Base-by-base conservation (phyloP, 1,140 invertebrate species). In the Zaprionus tsacasi region DNA sequence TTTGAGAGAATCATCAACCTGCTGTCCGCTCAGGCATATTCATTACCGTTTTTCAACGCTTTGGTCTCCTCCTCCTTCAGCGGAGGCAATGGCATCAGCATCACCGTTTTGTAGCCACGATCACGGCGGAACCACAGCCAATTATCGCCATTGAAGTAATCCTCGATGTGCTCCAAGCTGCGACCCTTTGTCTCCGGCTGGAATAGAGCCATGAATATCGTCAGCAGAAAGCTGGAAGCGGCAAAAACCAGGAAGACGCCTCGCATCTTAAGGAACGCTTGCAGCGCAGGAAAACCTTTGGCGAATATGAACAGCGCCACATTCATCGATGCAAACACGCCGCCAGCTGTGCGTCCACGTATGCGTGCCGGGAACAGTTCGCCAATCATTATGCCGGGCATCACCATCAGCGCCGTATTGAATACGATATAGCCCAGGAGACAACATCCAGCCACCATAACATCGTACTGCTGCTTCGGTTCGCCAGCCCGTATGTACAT, bases 141-240 rank as follows among this genome's bases (percentile, higher is more conserved):
- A 76, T 95, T 95, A 13, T 94, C 91, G 70, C 95, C 94, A 78
- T 95, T 93, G 85, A 96, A 96, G 88, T 96, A 96, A 91, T 96
- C 95, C 92, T 96, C 96, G 68, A 98, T 97, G 93, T 98, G 95
- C 67, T 96, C 94, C 61, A 97, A 93, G 2, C 94, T 95, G 72
- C 95, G 95, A 13, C 96, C 95, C 91, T 96, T 97, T 0, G 97
- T 98, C 93, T 98, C 97, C 17, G 97, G 97, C 35, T 98, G 93
- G 57, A 96, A 93, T 0, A 97, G 92, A 75, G 94, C 96, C 64
- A 96, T 93, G 40, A 97, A 95, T 1, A 96, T 54, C 8, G 95
- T 94, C 6, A 95, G 94, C 5, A 96, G 79, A 2, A 94, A 64
- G 1, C 96, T 95, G 6, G 96, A 94, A 0, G 93, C 91, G 17